Evolutionary conservation across 2,113 vertebrate genomes (phyloP).

Genomic region (Parotia lawesii): DNA sequence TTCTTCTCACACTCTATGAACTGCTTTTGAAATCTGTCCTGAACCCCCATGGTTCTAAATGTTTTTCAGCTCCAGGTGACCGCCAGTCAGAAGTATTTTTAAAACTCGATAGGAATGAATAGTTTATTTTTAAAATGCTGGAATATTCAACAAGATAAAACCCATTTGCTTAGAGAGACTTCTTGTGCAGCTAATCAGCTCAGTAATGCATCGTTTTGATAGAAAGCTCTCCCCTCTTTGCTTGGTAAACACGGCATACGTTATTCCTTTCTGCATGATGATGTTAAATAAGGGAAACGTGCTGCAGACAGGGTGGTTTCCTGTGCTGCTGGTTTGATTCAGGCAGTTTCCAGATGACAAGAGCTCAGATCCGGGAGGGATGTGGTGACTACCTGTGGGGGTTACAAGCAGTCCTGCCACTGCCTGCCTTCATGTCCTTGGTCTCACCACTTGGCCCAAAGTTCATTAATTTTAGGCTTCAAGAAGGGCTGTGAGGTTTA

Average conservation of each 20-base stretch:
- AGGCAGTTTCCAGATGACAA: not conserved
- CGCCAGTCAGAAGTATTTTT: not conserved
- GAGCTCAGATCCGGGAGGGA: not conserved
- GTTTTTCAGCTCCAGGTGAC: not conserved
- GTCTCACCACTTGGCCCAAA: not conserved
- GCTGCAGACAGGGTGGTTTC: not conserved
- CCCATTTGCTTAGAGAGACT: not conserved
- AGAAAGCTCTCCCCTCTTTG: not conserved
- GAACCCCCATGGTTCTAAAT: not conserved
- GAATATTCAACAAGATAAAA: not conserved
- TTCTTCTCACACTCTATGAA: not conserved
- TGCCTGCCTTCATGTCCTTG: not conserved
- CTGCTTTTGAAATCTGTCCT: not conserved
- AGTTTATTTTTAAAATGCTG: not conserved
- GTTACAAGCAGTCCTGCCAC: not conserved
- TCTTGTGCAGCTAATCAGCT: not conserved
- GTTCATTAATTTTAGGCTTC: not conserved
- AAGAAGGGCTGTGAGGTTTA: not conserved
- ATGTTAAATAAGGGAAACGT: not conserved
- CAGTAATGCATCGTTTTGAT: not conserved
- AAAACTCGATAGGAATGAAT: not conserved
- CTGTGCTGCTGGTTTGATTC: not conserved
- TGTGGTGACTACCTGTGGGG: accelerated
- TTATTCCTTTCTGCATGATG: not conserved
- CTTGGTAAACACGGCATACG: not conserved